Evolutionary conservation across 2,888 invertebrate genomes (phyloP).

Genomic region (Andricus quercusramuli): DNA sequence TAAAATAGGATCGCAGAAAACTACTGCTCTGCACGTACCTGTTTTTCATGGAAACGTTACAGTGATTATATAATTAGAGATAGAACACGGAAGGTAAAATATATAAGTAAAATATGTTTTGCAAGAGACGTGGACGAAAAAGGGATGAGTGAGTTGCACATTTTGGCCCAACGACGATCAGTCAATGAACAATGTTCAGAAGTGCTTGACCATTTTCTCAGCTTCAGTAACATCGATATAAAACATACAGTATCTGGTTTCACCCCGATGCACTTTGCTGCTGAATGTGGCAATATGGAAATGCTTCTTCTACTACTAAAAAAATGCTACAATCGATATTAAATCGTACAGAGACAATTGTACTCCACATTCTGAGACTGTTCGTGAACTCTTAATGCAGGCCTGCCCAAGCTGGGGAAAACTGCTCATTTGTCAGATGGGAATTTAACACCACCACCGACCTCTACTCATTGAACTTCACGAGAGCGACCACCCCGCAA

Average conservation of each 20-base stretch:
- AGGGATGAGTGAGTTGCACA: neutral
- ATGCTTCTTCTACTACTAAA: conserved; percentile 26
- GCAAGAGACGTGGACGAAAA: neutral
- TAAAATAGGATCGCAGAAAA: neutral
- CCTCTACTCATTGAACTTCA: too few relatives aligned
- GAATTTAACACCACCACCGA: too few relatives aligned
- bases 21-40: neutral
- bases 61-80: neutral
- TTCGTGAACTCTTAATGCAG: neutral
- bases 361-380: neutral
- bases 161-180: neutral
- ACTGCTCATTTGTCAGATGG: too few relatives aligned
- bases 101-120: neutral
- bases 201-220: neutral
- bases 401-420: too few relatives aligned
- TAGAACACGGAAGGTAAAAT: neutral
- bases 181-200: neutral
- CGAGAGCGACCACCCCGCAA: too few relatives aligned
- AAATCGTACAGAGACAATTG: neutral
- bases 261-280: conserved; percentile 38
- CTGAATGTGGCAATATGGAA: conserved; percentile 2
- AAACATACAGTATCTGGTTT: conserved; percentile 13
- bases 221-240: neutral
- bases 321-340: conserved; percentile 8
- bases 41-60: neutral